These are phyloP conservation scores for Drosophila bunnanda DNA, from an alignment of 2,888 invertebrate genomes.

Conservation along the genomic window DNA sequence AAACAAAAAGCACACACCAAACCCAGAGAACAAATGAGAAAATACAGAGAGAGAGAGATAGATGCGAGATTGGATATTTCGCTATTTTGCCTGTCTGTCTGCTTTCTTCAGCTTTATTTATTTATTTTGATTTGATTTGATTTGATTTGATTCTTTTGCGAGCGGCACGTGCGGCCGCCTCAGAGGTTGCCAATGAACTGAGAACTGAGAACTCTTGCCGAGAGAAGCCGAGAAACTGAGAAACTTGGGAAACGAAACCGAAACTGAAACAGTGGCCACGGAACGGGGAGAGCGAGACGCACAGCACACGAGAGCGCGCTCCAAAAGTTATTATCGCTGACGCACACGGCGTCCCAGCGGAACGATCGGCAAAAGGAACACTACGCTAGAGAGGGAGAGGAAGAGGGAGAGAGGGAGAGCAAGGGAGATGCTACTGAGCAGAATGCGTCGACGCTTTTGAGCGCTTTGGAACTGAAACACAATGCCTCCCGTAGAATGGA, in stretches of 20 bases:
- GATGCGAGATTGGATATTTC: slow-evolving; percentile 3
- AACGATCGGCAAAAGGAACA: slow-evolving; percentile 24
- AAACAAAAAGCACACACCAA: slow-evolving; percentile 29
- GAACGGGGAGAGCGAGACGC: slow-evolving; percentile 30
- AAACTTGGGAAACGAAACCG: slow-evolving; percentile 42
- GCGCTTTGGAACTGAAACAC: slow-evolving; percentile 15
- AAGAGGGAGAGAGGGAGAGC: slow-evolving; percentile 8
- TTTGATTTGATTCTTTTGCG: slow-evolving; percentile 14
- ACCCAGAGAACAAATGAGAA: slow-evolving; percentile 3
- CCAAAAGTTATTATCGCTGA: slow-evolving; percentile 64
- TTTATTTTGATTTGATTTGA: slow-evolving; percentile 6
- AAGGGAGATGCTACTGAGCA: slow-evolving; percentile 9
- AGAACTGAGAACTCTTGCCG: slow-evolving; percentile 60
- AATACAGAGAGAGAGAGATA: slow-evolving; percentile 3
- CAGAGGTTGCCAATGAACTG: slow-evolving; percentile 80
- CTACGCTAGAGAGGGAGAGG: slow-evolving; percentile 11
- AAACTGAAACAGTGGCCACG: slow-evolving; percentile 47
- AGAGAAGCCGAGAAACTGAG: slow-evolving; percentile 15
- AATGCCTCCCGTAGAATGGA: not conserved
- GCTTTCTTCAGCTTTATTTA: slow-evolving; percentile 23
- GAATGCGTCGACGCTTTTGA: slow-evolving; percentile 26
- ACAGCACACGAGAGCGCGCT: slow-evolving; percentile 60
- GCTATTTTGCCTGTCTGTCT: not conserved
- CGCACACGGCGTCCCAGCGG: slow-evolving; percentile 38
- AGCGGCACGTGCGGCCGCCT: slow-evolving; percentile 76